Evolutionary conservation across 1,140 invertebrate genomes (phyloP).

Genomic region (Euborellia annulipes): DNA sequence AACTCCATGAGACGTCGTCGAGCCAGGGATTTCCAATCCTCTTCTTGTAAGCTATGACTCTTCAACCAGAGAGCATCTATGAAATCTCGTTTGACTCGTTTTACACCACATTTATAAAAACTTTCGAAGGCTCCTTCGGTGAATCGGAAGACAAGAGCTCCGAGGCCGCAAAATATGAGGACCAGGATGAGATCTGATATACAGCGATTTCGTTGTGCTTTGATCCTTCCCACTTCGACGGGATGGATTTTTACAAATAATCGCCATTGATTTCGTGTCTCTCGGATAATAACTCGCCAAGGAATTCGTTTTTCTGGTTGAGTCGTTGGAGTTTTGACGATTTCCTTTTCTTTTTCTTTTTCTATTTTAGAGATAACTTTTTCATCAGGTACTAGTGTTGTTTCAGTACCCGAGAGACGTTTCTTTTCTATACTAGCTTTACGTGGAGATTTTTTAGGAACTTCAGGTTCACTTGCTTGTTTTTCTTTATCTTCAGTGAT

Average conservation of each 20-base stretch:
- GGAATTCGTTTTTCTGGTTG: slow-evolving; percentile 11
- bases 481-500: no score
- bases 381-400: neutral
- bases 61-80: slow-evolving; percentile 62
- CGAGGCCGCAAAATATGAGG: slow-evolving; percentile 57
- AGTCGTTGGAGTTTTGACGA: neutral
- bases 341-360: slow-evolving; percentile 4
- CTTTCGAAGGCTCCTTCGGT: slow-evolving; percentile 67
- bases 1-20: slow-evolving; percentile 64
- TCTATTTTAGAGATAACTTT: no score
- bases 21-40: slow-evolving; percentile 75
- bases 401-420: no score
- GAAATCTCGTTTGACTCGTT: slow-evolving; percentile 70
- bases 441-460: no score
- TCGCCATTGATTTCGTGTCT: slow-evolving; percentile 32
- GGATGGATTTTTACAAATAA: slow-evolving; percentile 39
- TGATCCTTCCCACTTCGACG: slow-evolving; percentile 34
- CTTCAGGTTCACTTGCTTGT: no score
- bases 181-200: slow-evolving; percentile 44
- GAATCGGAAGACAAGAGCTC: slow-evolving; percentile 57
- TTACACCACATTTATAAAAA: slow-evolving; percentile 75
- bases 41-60: slow-evolving; percentile 63
- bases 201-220: slow-evolving; percentile 45
- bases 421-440: no score
- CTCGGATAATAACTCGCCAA: slow-evolving; percentile 14